Evolutionary conservation across 2,888 invertebrate genomes (phyloP), one percentile per base, ranked within the genome.

Genomic region (Meiosimyza platycephala): DNA sequence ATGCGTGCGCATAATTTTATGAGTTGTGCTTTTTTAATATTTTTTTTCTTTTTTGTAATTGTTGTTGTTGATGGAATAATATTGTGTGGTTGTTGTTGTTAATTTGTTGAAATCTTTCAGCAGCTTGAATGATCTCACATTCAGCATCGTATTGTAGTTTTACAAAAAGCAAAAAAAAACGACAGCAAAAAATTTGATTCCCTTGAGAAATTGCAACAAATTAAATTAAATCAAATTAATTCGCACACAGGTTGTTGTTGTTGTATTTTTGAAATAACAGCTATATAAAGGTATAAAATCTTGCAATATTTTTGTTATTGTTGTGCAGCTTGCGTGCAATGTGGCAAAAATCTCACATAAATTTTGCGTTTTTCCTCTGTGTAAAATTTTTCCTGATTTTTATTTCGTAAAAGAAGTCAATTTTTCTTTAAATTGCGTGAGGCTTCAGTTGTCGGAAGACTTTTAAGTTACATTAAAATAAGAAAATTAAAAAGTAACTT

Each of bases 261-360:
- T 18, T 48, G 16, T 47, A 48, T 63, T 48, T 48, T 40, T 63
- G 48, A 63, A 48, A 63, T 16, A 28, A 33, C 33, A 62, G 55
- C 55, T 6, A n/a, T 6, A n/a, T 13, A 28, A 15, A 18, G 18
- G 18, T 18, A 18, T 16, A 57, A 57, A 16, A n/a, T 13, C n/a
- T 22, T 18, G 5, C 57, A 18, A n/a, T 57, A 13, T 18, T 57
- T 12, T n/a, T 57, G 57, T 22, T 57, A 22, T 22, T 57, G 57
- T 57, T 55, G 6, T 28, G 57, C 12, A 28, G 57, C 7, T 63
- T 47, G 63, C 63, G 63, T 48, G 63, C 63, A 63, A n/a, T 15
- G 16, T 40, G 48, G 63, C 47, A 63, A 63, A 63, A 63, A 48
- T 63, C 63, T 63, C 63, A 63, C 63, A 48, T n/a, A 63, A 40